Evolutionary conservation across 2,797 vertebrate species (phyloP).

Genomic region (Brachyalestes nurse): DNA sequence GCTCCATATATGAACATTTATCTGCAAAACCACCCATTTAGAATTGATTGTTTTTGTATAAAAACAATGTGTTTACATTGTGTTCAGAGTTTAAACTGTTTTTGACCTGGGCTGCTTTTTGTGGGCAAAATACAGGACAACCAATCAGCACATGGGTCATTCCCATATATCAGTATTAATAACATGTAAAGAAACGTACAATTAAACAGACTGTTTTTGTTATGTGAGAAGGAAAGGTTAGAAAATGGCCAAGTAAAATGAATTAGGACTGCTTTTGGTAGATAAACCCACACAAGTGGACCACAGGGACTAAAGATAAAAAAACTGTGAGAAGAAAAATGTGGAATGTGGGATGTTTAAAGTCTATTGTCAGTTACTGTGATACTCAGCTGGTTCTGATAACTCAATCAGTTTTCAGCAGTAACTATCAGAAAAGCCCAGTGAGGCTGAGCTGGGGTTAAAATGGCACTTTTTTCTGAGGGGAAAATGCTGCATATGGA

Average conservation of each 20-base stretch:
- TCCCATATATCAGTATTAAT: neutral
- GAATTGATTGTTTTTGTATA: no score
- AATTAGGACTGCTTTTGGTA: no score
- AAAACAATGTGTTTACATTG: no score
- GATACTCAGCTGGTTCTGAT: neutral
- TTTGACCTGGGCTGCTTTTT: neutral
- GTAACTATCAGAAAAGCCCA: slow-evolving; percentile 16
- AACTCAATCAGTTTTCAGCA: slow-evolving; percentile 6
- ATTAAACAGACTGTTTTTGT: no score
- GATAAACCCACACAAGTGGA: no score
- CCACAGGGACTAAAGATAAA: no score
- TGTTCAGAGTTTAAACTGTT: no score
- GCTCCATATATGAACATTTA: no score
- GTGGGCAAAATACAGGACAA: neutral
- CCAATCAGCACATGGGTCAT: neutral
- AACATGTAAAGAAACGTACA: no score
- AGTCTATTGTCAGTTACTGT: neutral
- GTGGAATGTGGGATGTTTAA: neutral
- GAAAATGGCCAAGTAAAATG: no score
- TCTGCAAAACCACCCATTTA: no score
- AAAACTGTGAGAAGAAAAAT: neutral
- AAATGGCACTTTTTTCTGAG: slow-evolving; percentile 44
- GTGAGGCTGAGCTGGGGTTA: slow-evolving; percentile 39
- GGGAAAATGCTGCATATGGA: slow-evolving; percentile 40
- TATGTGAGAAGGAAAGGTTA: no score